A percentile compares a stretch with the other conserved stretches of the same genome.
Evolutionary conservation across 2,113 vertebrate genomes (phyloP).

Genomic region (Pantherophis guttatus): DNA sequence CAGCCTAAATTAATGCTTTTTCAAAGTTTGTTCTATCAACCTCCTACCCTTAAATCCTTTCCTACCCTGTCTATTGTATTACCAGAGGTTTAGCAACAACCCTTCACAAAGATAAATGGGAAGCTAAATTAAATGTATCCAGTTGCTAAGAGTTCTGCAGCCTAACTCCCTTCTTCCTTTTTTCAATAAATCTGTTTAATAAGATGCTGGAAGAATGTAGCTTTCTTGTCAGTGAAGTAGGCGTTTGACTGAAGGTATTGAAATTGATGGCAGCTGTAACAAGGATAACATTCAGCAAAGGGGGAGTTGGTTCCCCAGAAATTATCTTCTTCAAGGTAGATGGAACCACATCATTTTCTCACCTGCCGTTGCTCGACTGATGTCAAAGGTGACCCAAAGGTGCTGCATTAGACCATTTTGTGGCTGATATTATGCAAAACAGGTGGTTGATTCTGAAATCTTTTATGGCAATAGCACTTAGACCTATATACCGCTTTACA

Average conservation of each 20-base stretch:
- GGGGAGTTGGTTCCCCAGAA: background rate
- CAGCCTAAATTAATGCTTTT: background rate
- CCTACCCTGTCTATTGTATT: background rate
- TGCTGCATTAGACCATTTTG: background rate
- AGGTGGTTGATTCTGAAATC: background rate
- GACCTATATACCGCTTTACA: background rate
- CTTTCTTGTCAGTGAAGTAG: background rate
- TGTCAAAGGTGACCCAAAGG: background rate
- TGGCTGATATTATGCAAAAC: background rate
- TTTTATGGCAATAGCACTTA: background rate
- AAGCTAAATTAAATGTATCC: background rate
- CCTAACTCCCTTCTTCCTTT: background rate
- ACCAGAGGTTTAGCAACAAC: background rate
- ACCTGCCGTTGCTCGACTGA: background rate
- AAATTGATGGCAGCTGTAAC: background rate
- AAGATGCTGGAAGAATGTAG: background rate
- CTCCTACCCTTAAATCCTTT: constrained; percentile 25
- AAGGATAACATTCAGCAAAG: background rate
- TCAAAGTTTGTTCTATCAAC: background rate
- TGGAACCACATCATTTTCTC: background rate
- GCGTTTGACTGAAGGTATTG: background rate
- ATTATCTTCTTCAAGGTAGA: background rate
- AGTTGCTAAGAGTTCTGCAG: background rate
- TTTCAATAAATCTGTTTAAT: background rate
- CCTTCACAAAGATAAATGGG: background rate